phyloP scores from a whole-genome alignment of 2,113 vertebrate genomes.

The Gavialis gangeticus region DNA sequence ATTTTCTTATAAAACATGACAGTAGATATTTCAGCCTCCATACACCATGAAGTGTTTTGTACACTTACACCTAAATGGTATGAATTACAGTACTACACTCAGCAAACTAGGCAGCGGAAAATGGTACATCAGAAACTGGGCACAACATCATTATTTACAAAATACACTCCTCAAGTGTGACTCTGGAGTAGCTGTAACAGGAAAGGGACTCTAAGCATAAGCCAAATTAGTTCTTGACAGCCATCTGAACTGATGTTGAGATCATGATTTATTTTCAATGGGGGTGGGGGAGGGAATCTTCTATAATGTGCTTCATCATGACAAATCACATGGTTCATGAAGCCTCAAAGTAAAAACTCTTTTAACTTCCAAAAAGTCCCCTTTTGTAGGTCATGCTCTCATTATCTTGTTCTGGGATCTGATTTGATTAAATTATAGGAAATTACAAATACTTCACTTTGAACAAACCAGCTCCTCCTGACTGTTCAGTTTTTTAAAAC shows the following conservation, averaged over 20 bases:
- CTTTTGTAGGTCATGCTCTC: constrained; percentile 80
- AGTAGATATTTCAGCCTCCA: constrained; percentile 4
- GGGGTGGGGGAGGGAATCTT: constrained; percentile 1
- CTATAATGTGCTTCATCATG: constrained; percentile 14
- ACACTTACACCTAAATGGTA: background rate
- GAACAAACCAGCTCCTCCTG: constrained; percentile 66
- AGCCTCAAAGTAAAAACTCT: constrained; percentile 70
- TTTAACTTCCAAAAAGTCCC: constrained; percentile 74
- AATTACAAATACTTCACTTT: constrained; percentile 79
- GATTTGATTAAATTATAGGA: constrained; percentile 83
- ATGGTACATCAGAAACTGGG: background rate
- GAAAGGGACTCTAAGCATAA: constrained; percentile 11
- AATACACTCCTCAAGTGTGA: background rate
- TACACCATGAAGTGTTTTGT: background rate
- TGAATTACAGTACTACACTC: background rate
- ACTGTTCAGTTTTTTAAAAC: constrained; percentile 25
- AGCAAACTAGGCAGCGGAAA: constrained; percentile 17
- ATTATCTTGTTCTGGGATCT: constrained; percentile 80
- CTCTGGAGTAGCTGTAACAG: background rate
- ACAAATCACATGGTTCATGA: constrained; percentile 63
- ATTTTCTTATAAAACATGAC: constrained; percentile 32
- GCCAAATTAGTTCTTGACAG: background rate
- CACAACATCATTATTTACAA: background rate
- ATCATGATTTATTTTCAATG: constrained; percentile 22
- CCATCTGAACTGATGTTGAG: constrained; percentile 12